Evolutionary conservation across 1,140 invertebrate genomes (phyloP), one percentile per base, ranked within the genome.

Genomic region (Drosophila kikkawai): DNA sequence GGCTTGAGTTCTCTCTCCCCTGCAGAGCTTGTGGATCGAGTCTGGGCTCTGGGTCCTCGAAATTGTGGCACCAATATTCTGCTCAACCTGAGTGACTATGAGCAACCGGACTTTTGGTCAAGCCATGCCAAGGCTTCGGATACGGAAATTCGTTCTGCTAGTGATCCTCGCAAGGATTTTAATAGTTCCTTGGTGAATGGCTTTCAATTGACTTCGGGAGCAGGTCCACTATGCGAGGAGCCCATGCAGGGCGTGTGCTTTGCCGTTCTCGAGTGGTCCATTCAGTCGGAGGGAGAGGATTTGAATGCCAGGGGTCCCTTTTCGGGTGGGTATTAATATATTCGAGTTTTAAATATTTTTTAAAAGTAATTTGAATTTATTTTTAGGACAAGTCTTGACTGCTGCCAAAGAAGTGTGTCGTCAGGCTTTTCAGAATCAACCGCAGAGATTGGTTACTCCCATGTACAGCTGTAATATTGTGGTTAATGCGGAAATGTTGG

Each of bases 391-490:
- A 94, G 95, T 99, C 47, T 97, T 99, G 94, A 98, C 98, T 19
- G 95, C 96, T 17, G 95, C 97, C 22, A 98, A 98, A 93, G 98
- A 99, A 77, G 97, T 95, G 4, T 99, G 98, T 91, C 94, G 96
- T 47, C 96, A 95, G 92, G 96, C 97, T 1, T 98, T 99, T 84
- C 97, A 98, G 92, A 95, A 95, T 37, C 97, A 98, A 91, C 96
- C 97, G 7, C 98, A 98, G 91, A 94, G 99, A 65, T 92, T 99
- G 5, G 97, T 99, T 94, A 97, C 97, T 12, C 98, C 99, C 1
- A 99, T 99, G 98, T 99, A 99, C 92, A 97, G 95, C 39, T 99
- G 98, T 93, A 96, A 95, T 80, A 98, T 99, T 70, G 95, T 97
- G 85, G 98, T 98, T 12, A 98, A 97, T 78, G 96, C 97, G 3